Evolutionary conservation across 2,888 invertebrate genomes (phyloP).

Genomic region (Epinotia demarniana): DNA sequence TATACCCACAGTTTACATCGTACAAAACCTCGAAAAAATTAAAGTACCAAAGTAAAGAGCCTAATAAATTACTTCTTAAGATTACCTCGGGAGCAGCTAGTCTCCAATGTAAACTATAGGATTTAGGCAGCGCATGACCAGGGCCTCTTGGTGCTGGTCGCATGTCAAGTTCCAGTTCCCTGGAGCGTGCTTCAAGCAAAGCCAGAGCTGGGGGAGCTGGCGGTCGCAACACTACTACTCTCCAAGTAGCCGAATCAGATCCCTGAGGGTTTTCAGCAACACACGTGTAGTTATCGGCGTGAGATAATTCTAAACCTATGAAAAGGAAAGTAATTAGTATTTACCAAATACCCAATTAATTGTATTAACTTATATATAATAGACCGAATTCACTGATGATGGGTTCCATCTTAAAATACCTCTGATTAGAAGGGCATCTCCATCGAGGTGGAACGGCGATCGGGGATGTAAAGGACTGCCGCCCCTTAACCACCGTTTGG

Average conservation of each 20-base stretch:
- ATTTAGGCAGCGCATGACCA: conserved; percentile 79
- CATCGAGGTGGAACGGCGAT: conserved; percentile 87
- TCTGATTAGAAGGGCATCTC: conserved; percentile 87
- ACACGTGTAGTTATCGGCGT: conserved; percentile 92
- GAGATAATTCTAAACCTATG: conserved; percentile 87
- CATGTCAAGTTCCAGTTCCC: conserved; percentile 75
- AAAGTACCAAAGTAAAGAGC: too few relatives aligned
- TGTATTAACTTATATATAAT: background rate
- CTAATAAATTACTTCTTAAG: background rate
- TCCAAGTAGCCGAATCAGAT: conserved; percentile 92
- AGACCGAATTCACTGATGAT: background rate
- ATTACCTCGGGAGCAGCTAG: conserved; percentile 88
- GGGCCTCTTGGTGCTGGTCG: conserved; percentile 69
- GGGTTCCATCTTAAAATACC: conserved; percentile 71
- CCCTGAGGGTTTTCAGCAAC: conserved; percentile 93
- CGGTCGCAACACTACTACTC: conserved; percentile 90
- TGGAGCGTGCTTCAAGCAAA: conserved; percentile 76
- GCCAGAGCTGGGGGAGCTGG: conserved; percentile 88
- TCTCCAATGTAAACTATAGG: conserved; percentile 88
- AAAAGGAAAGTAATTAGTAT: background rate
- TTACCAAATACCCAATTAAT: background rate
- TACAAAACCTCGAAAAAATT: background rate
- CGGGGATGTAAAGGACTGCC: conserved; percentile 87
- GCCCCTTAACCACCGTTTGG: conserved; percentile 89
- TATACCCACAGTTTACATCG: conserved; percentile 56